Conservation (phyloP, 1,140 invertebrate genomes). For the Drosophila pallidifrons region DNA sequence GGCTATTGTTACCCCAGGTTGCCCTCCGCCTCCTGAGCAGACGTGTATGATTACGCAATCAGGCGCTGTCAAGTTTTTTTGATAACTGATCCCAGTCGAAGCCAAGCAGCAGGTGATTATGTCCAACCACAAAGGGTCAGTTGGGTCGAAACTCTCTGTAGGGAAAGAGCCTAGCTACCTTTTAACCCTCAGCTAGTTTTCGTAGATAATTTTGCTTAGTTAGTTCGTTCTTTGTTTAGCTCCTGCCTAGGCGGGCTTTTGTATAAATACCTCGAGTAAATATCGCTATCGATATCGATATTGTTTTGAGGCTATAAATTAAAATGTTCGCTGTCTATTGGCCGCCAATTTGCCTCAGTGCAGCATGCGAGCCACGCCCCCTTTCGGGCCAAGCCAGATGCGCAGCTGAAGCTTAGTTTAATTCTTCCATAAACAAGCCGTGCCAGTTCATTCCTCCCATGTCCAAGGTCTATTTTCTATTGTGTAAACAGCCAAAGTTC, state of each 20-base stretch:
- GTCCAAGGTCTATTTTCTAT: not conserved
- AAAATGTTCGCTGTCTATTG: conserved; percentile 45
- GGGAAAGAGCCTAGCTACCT: not conserved
- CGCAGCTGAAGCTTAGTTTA: conserved; percentile 3
- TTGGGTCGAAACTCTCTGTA: not conserved
- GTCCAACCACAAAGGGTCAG: conserved; percentile 22
- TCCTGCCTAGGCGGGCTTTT: conserved; percentile 18
- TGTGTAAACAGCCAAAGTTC: not conserved
- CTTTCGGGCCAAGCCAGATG: not conserved
- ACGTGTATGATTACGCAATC: conserved; percentile 38
- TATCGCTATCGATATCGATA: conserved; percentile 18
- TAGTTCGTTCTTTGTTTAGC: conserved; percentile 7
- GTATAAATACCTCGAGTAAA: conserved; percentile 17
- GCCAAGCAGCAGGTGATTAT: conserved; percentile 30
- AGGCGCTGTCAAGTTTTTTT: conserved; percentile 28
- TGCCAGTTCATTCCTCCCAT: conserved; percentile 26
- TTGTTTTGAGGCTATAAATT: conserved; percentile 42
- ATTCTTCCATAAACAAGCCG: conserved; percentile 35
- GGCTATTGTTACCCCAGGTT: conserved; percentile 15
- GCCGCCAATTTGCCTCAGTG: conserved; percentile 29
- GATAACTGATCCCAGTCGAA: conserved; percentile 18
- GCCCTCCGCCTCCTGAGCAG: conserved; percentile 2
- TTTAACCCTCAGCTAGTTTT: conserved; percentile 20
- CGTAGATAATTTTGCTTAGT: conserved; percentile 11
- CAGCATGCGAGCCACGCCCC: conserved; percentile 31